These are phyloP conservation scores for Lucifuga dentata DNA, from an alignment of 2,113 vertebrate genomes.

Conservation along the genomic window DNA sequence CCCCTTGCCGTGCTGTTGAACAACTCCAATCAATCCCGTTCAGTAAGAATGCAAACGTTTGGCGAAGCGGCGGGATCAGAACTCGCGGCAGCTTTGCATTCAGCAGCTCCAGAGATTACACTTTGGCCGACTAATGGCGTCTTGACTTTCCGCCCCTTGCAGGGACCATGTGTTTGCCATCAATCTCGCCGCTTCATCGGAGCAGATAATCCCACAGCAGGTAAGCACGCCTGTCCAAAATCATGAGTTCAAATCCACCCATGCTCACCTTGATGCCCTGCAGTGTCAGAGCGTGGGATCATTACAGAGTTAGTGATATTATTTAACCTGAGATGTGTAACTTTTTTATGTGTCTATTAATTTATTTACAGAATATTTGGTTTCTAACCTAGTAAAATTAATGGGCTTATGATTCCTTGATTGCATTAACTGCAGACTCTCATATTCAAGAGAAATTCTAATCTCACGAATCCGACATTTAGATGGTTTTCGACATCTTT, in stretches of 20 bases:
- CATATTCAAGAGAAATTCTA: background rate
- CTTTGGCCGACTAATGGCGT: background rate
- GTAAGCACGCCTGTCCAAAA: constrained; percentile 73
- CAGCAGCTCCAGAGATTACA: no score
- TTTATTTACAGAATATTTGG: no score
- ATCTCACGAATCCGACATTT: constrained; percentile 19
- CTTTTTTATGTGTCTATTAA: accelerated
- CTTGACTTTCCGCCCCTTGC: constrained; percentile 26
- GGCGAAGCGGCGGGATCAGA: constrained; percentile 8
- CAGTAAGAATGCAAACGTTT: background rate
- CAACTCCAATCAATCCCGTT: constrained; percentile 20
- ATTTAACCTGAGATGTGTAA: no score
- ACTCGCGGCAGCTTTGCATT: constrained; percentile 10
- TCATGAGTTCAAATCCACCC: background rate
- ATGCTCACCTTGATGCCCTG: background rate
- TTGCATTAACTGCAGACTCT: constrained; percentile 11
- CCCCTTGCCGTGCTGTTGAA: constrained; percentile 10
- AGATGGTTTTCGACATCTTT: constrained; percentile 1
- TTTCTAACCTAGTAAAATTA: background rate
- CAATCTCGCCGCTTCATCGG: constrained; percentile 83
- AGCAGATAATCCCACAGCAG: constrained; percentile 87
- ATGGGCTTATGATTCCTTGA: background rate
- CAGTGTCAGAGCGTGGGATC: background rate
- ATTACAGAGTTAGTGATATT: no score
- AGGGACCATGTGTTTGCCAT: constrained; percentile 94